Percentiles rank a stretch among this genome's conserved stretches.
These are phyloP conservation scores for Panthera leo DNA, from an alignment of 2,113 vertebrate species.

Conservation along the genomic window DNA sequence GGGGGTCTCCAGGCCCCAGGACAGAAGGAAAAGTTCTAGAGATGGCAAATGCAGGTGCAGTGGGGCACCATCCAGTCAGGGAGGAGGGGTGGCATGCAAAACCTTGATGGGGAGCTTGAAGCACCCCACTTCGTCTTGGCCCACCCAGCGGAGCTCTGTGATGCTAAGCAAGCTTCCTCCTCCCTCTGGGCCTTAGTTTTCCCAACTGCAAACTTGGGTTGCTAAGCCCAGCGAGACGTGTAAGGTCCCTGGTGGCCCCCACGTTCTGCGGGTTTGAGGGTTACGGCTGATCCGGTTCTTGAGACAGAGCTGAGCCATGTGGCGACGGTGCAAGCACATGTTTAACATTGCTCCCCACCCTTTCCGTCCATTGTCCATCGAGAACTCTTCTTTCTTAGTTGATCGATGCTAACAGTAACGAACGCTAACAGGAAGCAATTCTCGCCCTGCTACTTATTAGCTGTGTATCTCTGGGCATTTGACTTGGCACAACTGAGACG, in stretches of 20 bases:
- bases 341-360: neutral
- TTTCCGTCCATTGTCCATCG: rapidly evolving
- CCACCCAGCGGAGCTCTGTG: neutral
- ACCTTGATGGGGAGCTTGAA: rapidly evolving
- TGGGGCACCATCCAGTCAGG: neutral
- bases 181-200: neutral
- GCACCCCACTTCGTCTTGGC: neutral
- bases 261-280: neutral
- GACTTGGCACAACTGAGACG: neutral
- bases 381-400: neutral
- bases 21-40: neutral
- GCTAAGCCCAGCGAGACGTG: rapidly evolving
- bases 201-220: rapidly evolving
- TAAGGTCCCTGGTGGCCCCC: neutral
- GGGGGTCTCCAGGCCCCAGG: no score
- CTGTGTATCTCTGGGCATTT: neutral
- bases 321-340: neutral
- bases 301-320: neutral
- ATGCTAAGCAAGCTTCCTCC: neutral
- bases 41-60: neutral
- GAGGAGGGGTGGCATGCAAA: rapidly evolving
- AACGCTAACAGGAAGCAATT: neutral
- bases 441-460: neutral
- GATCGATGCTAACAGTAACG: neutral
- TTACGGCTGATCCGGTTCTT: neutral